Base-by-base conservation (phyloP, 2,888 invertebrate genomes). In the Cryptophagus acutangulus region DNA sequence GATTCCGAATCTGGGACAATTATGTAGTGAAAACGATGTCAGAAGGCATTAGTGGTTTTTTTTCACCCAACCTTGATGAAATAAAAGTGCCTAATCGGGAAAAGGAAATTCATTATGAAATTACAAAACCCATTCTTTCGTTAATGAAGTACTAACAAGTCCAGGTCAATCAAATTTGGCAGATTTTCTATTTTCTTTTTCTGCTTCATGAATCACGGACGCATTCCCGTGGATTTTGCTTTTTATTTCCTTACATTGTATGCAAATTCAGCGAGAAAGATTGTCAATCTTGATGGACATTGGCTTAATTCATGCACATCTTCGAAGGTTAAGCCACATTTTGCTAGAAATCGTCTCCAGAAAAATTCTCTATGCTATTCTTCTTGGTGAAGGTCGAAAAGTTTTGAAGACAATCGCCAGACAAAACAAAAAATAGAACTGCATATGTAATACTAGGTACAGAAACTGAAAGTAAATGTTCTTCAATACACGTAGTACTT, bases 11-110 rank as follows among this genome's bases (percentile, higher is more conserved):
- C 45, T 50, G 45, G 42, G 41, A 43, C 47, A 50, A 50, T 50
- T 43, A 43, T 33, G 15, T 28, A 49, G 51, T 51, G 51, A 51
- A 51, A 51, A 51, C 51, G 45, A 45, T 51, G 48, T 45, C 51
- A 41, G 15, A 31, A 26, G 26, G n/a, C 31, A 31, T 16, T 12
- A 3, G 13, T 31, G 4, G 15, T 5, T 3, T 31, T 15, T 26
- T 13, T 26, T 26, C 26, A 26, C 5, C 12, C 26, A 26, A 26
- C 26, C 26, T 26, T 26, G 26, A n/a, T n/a, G n/a, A n/a, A n/a
- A n/a, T n/a, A n/a, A n/a, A n/a, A n/a, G n/a, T n/a, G n/a, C n/a
- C n/a, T n/a, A 31, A 31, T 15, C 31, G 31, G 31, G 31, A 31
- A 31, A 31, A n/a, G n/a, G n/a, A n/a, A n/a, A n/a, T n/a, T n/a